Conservation (phyloP, 2,113 vertebrate genomes). For the Leuciscus idus region DNA sequence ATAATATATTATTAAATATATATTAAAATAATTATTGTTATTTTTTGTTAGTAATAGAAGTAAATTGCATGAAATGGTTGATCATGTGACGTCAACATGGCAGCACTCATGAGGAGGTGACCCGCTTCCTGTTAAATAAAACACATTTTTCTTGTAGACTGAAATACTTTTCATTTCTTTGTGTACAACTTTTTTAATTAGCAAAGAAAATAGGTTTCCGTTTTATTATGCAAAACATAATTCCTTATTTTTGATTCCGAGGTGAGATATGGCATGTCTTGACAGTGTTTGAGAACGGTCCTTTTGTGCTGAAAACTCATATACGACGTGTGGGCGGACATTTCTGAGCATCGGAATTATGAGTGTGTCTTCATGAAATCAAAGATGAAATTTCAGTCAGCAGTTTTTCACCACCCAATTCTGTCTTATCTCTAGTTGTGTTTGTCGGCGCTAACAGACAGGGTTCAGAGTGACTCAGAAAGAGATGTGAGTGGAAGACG, state of each 20-base stretch:
- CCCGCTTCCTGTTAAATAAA: too few relatives aligned
- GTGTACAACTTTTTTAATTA: background rate
- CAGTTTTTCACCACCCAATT: slow-evolving; percentile 8
- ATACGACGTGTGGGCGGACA: background rate
- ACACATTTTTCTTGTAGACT: too few relatives aligned
- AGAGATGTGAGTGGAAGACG: slow-evolving; percentile 27
- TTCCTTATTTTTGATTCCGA: background rate
- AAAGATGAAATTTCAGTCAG: slow-evolving; percentile 25
- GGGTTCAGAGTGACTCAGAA: slow-evolving; percentile 12
- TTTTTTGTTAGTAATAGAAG: too few relatives aligned
- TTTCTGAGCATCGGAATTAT: background rate
- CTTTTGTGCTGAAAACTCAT: background rate
- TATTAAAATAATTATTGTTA: too few relatives aligned
- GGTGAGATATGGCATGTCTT: background rate
- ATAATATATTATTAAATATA: too few relatives aligned
- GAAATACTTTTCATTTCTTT: too few relatives aligned
- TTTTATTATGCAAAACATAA: background rate
- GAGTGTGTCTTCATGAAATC: slow-evolving; percentile 10
- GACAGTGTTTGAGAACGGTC: background rate
- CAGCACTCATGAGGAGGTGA: too few relatives aligned
- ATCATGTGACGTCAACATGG: too few relatives aligned
- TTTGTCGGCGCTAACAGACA: slow-evolving; percentile 8
- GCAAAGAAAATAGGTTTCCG: background rate
- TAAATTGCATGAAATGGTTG: too few relatives aligned
- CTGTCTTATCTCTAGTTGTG: slow-evolving; percentile 11